Conservation (phyloP, 2,888 invertebrate species). For the Diarsia mendica region DNA sequence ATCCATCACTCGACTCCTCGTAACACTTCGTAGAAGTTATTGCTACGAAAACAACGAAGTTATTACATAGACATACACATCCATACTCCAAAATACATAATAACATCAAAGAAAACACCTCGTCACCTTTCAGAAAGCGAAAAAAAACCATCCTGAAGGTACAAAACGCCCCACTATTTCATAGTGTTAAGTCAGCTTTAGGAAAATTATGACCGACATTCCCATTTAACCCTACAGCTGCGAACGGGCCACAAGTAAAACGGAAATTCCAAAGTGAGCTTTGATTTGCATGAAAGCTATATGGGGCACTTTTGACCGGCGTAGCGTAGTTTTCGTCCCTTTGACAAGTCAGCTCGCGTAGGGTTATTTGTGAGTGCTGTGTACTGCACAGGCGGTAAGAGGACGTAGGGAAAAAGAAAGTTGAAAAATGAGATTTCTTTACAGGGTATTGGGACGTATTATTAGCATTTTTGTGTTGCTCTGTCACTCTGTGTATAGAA, state of each 20-base stretch:
- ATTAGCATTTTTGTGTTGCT: not conserved
- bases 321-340: constrained; percentile 62
- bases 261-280: constrained; percentile 59
- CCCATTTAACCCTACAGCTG: constrained; percentile 56
- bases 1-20: too few species aligned
- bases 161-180: constrained; percentile 38
- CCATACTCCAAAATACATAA: not conserved
- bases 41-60: not conserved
- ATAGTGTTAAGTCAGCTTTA: constrained; percentile 39
- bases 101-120: constrained; percentile 15
- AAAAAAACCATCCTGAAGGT: constrained; percentile 25
- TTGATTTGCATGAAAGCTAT: constrained; percentile 67
- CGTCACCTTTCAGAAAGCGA: not conserved
- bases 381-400: constrained; percentile 25
- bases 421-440: constrained; percentile 15
- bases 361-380: constrained; percentile 54
- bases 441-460: constrained; percentile 5
- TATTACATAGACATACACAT: not conserved
- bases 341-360: constrained; percentile 60
- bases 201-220: constrained; percentile 46
- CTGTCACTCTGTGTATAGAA: not conserved
- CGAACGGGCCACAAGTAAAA: constrained; percentile 51
- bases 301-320: constrained; percentile 65
- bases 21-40: too few species aligned
- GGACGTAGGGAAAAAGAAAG: not conserved